These are phyloP conservation scores for Porites lutea DNA, from an alignment of 64 coral and sea anemone genomes.

Conservation along the genomic window DNA sequence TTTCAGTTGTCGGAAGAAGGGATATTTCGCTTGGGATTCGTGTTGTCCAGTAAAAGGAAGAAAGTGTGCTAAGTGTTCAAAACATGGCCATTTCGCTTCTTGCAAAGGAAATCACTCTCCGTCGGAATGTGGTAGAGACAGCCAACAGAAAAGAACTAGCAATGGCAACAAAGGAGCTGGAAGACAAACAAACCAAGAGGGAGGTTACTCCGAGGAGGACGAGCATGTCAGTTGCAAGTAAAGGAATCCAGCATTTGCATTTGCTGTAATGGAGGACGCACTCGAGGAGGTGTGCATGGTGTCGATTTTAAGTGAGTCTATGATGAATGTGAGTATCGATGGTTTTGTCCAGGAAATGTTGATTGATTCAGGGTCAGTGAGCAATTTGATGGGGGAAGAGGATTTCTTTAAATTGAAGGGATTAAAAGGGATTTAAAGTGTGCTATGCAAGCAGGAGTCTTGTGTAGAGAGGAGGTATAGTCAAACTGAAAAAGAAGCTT, in stretches of 20 bases:
- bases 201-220: not conserved
- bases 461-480: not conserved
- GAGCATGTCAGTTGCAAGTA: not conserved
- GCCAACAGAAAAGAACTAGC: not conserved
- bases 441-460: slow-evolving; percentile 11
- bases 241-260: slow-evolving; percentile 35
- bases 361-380: slow-evolving; percentile 71
- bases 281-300: not conserved
- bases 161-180: not conserved
- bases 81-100: slow-evolving; percentile 48
- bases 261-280: not conserved
- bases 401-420: slow-evolving; percentile 41
- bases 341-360: slow-evolving; percentile 54
- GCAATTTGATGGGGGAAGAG: slow-evolving; percentile 58
- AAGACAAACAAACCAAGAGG: slow-evolving; percentile 43
- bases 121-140: not conserved
- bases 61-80: slow-evolving; percentile 52
- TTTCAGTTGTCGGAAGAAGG: slow-evolving; percentile 61
- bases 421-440: slow-evolving; percentile 21
- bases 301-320: not conserved
- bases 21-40: slow-evolving; percentile 60
- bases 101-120: not conserved
- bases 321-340: slow-evolving; percentile 50
- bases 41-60: slow-evolving; percentile 65
- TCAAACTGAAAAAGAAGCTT: slow-evolving; percentile 15